phyloP scores from a whole-genome alignment of 1,140 invertebrate genomes.

The Polyergus mexicanus region DNA sequence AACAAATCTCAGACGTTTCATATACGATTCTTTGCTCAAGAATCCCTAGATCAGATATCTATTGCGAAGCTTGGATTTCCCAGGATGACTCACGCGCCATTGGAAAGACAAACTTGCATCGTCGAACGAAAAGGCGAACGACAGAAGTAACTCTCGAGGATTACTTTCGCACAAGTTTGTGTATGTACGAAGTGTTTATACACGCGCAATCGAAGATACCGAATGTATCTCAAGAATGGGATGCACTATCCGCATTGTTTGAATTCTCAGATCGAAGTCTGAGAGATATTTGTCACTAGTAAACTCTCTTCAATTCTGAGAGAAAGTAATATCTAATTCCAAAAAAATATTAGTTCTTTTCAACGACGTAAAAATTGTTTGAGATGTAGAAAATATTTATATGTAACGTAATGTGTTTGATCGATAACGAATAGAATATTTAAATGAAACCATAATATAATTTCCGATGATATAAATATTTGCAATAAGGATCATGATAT shows the following conservation, averaged over 20 bases:
- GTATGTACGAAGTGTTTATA: constrained; percentile 7
- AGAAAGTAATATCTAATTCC: background rate
- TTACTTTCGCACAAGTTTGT: constrained; percentile 11
- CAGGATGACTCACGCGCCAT: constrained; percentile 35
- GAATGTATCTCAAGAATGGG: constrained; percentile 22
- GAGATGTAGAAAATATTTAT: background rate
- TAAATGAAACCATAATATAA: background rate
- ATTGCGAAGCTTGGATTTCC: constrained; percentile 50
- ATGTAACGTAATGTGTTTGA: background rate
- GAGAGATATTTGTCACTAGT: background rate
- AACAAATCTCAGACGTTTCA: background rate
- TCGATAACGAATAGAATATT: background rate
- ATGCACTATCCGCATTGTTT: constrained; percentile 23
- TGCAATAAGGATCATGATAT: background rate
- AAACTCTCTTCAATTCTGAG: background rate
- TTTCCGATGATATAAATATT: background rate
- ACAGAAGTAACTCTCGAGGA: constrained; percentile 39
- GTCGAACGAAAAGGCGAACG: constrained; percentile 36
- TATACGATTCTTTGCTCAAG: background rate
- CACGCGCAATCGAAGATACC: background rate
- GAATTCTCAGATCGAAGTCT: constrained; percentile 5
- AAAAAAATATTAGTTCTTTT: background rate
- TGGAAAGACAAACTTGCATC: constrained; percentile 57
- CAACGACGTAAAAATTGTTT: background rate
- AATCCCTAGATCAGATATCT: constrained; percentile 47